Evolutionary conservation across 2,797 vertebrate species (phyloP), one percentile per base, ranked within the genome.

Genomic region (Danio tinwini): DNA sequence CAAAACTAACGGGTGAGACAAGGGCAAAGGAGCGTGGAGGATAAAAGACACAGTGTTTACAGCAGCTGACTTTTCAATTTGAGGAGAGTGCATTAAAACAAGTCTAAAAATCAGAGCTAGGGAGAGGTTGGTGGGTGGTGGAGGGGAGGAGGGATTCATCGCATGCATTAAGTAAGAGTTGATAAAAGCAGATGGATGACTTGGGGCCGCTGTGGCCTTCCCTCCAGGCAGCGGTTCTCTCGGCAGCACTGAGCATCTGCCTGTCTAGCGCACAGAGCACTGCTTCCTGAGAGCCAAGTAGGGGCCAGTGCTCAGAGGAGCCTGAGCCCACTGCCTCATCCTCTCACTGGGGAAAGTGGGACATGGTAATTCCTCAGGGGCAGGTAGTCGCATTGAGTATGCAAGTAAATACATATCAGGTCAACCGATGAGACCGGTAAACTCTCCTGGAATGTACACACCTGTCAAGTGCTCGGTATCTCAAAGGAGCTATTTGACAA

Each of bases 111-210:
- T 67, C 21, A 29, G 47, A 64, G 49, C 19, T 44, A 74, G 69
- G 2, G 8, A 39, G 69, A 63, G 62, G 40, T 29, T 29, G 0
- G 7, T 13, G 0, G 6, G 11, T 44, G 12, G 19, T 29, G 49
- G 40, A 44, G 42, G 45, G 56, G 7, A 68, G 58, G 6, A 9
- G 37, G 42, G 21, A 14, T 9, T 52, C 39, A 5, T 69, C 12
- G 12, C 59, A 64, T 80, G 69, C 49, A 80, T 80, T 80, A 65
- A 55, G 56, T 76, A 74, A 70, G 50, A 80, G 65, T 49, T 79
- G 71, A 82, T 82, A 81, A 84, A 85, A 84, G 67, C 76, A 65
- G 71, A 70, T 37, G 37, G 49, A 69, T 52, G 65, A 74, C 65
- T 73, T 70, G 19, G 37, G 52, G 64, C 69, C 44, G n/a, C 49